Percentiles rank a stretch among this genome's conserved stretches.
Conservation (phyloP, 1,140 invertebrate species). For the Scaptomyza montana region DNA sequence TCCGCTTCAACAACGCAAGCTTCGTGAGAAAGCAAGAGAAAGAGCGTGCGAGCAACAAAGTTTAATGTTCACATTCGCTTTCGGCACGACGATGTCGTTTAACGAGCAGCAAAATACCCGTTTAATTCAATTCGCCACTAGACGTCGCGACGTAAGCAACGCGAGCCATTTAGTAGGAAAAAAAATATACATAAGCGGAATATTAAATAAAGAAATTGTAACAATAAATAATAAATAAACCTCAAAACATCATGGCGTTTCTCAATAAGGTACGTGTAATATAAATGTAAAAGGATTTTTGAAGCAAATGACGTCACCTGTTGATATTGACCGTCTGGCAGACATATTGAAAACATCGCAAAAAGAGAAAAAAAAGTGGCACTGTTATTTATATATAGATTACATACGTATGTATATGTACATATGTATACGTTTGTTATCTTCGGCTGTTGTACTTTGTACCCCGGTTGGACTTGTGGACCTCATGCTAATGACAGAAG, state of each 20-base stretch:
- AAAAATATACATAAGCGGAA: conserved; percentile 19
- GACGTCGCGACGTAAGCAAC: conserved; percentile 50
- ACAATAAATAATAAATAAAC: conserved; percentile 11
- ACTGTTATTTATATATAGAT: not conserved
- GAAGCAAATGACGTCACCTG: conserved; percentile 25
- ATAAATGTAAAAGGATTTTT: not conserved
- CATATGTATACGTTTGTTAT: no score
- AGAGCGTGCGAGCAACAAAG: conserved; percentile 22
- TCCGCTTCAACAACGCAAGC: conserved; percentile 16
- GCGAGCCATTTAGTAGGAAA: conserved; percentile 48
- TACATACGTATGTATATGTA: not conserved
- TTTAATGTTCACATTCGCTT: conserved; percentile 63
- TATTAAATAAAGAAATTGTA: conserved; percentile 32
- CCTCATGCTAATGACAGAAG: not conserved
- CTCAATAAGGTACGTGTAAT: conserved; percentile 72
- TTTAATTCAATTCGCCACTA: conserved; percentile 59
- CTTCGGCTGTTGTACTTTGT: conserved; percentile 64
- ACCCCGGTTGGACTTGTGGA: conserved; percentile 51
- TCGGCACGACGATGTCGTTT: conserved; percentile 20
- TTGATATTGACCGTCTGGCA: conserved; percentile 37
- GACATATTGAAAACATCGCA: conserved; percentile 36
- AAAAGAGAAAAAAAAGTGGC: not conserved
- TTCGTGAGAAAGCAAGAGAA: conserved; percentile 11
- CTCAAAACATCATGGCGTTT: conserved; percentile 64
- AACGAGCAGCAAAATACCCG: conserved; percentile 32